Evolutionary conservation across 2,888 invertebrate species (phyloP), one percentile per base, ranked within the genome.

Genomic region (Epinotia ramella): DNA sequence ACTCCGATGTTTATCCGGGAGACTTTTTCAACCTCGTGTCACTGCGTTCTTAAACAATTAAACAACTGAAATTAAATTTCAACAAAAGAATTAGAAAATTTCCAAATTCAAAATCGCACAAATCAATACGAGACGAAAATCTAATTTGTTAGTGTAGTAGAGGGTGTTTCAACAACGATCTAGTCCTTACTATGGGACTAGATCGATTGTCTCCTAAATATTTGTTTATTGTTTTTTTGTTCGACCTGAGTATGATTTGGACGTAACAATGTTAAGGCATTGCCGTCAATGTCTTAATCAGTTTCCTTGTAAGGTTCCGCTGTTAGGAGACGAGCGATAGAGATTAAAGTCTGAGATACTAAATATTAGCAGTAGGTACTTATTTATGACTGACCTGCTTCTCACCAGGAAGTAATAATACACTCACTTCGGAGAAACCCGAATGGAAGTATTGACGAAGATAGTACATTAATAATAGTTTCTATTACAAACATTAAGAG

Each of bases 1-100:
- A 87, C 86, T 87, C 60, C 56, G 24, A 67, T 56, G 28, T 53
- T 44, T 49, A 33, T 44, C 63, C 44, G 63, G 44, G 63, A 44
- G 44, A 18, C 49, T 71, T 62, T 53, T 53, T 59, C 57, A 40
- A 40, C 24, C n/a, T 3, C n/a, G 28, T 53, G 24, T 65, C n/a
- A 53, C 49, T 66, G n/a, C 40, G 40, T 40, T 40, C 7, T 9
- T 40, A 40, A 40, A 9, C 40, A 40, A 40, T 40, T 40, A 9
- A 33, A 33, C 33, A 6, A 40, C 9, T 40, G 40, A 40, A 40
- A 40, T 40, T 40, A 0, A 9, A 40, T 40, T n/a, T n/a, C n/a
- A n/a, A n/a, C n/a, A n/a, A n/a, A n/a, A n/a, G n/a, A n/a, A n/a
- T n/a, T n/a, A n/a, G n/a, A n/a, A n/a, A n/a, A 20, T 1, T 20